These are phyloP conservation scores for Apomyelois bistriatella DNA, from an alignment of 2,888 invertebrate species.

Conservation along the genomic window DNA sequence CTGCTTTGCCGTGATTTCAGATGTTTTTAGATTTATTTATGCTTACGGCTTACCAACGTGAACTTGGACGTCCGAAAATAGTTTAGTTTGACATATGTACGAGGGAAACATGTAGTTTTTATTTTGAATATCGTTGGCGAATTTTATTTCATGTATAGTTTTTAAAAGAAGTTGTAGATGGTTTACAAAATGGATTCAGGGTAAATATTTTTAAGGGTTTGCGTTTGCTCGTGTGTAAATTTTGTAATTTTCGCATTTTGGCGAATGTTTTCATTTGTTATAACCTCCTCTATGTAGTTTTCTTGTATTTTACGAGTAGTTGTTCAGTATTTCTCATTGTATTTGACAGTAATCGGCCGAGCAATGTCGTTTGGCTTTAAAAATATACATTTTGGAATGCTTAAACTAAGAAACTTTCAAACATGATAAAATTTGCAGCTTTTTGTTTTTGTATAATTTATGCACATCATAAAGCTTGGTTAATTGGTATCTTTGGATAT, in stretches of 20 bases:
- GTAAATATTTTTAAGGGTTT: slow-evolving; percentile 56
- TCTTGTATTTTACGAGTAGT: slow-evolving; percentile 27
- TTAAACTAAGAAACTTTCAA: background rate
- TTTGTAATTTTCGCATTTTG: slow-evolving; percentile 29
- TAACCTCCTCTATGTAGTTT: slow-evolving; percentile 57
- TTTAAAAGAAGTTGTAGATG: slow-evolving; percentile 46
- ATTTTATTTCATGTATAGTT: slow-evolving; percentile 52
- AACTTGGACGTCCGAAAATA: slow-evolving; percentile 75
- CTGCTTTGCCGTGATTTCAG: slow-evolving; percentile 33
- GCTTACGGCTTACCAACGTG: slow-evolving; percentile 60
- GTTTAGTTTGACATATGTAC: slow-evolving; percentile 75
- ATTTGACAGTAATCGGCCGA: slow-evolving; percentile 21
- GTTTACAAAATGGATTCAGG: slow-evolving; percentile 66
- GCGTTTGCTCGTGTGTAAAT: slow-evolving; percentile 31
- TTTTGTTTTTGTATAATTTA: background rate
- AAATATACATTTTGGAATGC: slow-evolving; percentile 10
- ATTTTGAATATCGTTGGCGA: slow-evolving; percentile 65
- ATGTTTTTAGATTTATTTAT: slow-evolving; percentile 56
- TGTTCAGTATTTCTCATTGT: slow-evolving; percentile 13
- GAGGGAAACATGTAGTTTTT: slow-evolving; percentile 75
- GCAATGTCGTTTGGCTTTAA: slow-evolving; percentile 11
- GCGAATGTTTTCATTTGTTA: slow-evolving; percentile 59
- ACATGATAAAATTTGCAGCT: background rate
- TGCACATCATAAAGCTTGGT: no score
- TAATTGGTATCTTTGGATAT: no score